phyloP scores from a whole-genome alignment of 2,797 vertebrate genomes.

The Mastacembelus armatus region DNA sequence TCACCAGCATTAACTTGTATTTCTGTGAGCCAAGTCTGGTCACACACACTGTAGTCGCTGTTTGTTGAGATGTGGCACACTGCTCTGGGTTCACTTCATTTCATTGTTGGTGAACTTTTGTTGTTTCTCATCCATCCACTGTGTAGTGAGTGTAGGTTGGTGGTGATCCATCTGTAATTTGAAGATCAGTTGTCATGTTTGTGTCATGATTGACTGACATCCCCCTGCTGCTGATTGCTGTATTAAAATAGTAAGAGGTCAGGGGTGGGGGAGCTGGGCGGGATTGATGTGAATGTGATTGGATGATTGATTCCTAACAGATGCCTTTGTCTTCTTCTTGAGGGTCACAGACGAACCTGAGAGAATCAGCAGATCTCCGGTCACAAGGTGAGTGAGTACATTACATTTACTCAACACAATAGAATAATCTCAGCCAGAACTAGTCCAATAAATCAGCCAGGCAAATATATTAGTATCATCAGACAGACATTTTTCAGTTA shows the following conservation, averaged over 20 bases:
- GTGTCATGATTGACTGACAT: conserved; percentile 33
- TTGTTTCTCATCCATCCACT: conserved; percentile 43
- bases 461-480: not conserved
- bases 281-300: not conserved
- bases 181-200: conserved; percentile 26
- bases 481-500: too few relatives aligned
- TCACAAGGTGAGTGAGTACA: conserved; percentile 89
- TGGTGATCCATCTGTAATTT: conserved; percentile 49
- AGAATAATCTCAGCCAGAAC: not conserved
- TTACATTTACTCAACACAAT: too few relatives aligned
- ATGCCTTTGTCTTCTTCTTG: conserved; percentile 81
- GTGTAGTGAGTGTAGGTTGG: conserved; percentile 34
- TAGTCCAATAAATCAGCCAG: not conserved
- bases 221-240: conserved; percentile 35
- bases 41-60: not conserved
- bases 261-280: not conserved
- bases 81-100: conserved; percentile 29
- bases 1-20: not conserved
- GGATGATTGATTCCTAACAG: conserved; percentile 78
- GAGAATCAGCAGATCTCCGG: conserved; percentile 98
- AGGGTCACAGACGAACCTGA: conserved; percentile 99
- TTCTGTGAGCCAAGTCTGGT: not conserved
- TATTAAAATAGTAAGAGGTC: conserved; percentile 4
- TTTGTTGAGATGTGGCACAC: not conserved
- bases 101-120: conserved; percentile 26